Evolutionary conservation across 2,888 invertebrate species (phyloP), one percentile per base, ranked within the genome.

Genomic region (Chloromyia formosa): DNA sequence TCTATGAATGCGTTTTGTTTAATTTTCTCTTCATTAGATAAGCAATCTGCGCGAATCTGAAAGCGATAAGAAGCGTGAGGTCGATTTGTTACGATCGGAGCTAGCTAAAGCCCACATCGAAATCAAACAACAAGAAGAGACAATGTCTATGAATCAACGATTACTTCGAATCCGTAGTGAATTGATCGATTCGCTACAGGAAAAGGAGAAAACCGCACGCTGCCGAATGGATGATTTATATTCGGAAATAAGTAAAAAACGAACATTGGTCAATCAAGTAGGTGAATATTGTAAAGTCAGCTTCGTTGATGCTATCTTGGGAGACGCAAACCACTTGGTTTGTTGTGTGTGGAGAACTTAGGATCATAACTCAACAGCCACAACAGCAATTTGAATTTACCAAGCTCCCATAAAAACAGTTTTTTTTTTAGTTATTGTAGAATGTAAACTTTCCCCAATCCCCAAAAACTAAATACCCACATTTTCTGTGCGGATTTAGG

Each of bases 131-230:
- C 74, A 83, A 16, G 80, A 82, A 18, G 81, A 83, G 2, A 80
- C 82, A 18, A 76, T 81, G 1, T 77, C 78, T 9, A 78, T 80
- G 5, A 80, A 83, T 73, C 80, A 79, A 9, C 79, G 82, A 16
- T 14, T 82, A 56, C 77, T 85, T 1, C 75, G 79, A 10, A 78
- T 82, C 10, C 83, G 83, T 5, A 76, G 80, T 42, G 81, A 81
- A 1, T 66, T 82, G 10, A 84, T 85, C 9, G 80, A 79, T 14
- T 81, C 82, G 1, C 69, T 83, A 23, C 83, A 84, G 68, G 74
- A 80, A 35, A 81, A 80, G 20, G 84, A 84, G 54, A 77, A 76
- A 56, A 79, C 79, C 1, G 79, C 78, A 40, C 80, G 79, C 12
- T 74, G 78, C 0, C 81, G 81, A 7, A 61, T 83, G 1, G 80